These are phyloP conservation scores for Scaptomyza graminum DNA, from an alignment of 1,140 invertebrate species.

Conservation along the genomic window DNA sequence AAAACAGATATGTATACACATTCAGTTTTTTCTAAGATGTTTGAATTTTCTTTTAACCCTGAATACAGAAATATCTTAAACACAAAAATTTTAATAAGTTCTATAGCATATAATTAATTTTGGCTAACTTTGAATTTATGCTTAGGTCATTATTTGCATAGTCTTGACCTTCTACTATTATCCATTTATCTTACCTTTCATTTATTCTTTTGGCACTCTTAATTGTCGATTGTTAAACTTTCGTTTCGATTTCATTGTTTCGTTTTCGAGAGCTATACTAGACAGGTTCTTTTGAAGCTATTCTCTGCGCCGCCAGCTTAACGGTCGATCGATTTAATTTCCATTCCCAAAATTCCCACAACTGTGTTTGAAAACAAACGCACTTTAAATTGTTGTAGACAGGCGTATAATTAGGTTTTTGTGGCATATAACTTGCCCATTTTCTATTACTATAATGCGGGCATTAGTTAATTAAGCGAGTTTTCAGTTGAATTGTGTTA, in stretches of 20 bases:
- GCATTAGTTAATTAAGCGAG: conserved; percentile 52
- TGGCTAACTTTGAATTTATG: background rate
- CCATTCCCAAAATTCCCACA: conserved; percentile 23
- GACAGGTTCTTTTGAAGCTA: conserved; percentile 3
- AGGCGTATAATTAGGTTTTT: conserved; percentile 44
- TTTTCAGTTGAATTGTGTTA: conserved; percentile 53
- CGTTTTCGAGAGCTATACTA: conserved; percentile 16
- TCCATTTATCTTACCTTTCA: conserved; percentile 2
- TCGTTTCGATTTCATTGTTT: conserved; percentile 26
- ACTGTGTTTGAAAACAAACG: conserved; percentile 21
- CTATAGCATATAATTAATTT: background rate
- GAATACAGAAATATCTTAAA: no score
- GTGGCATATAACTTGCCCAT: conserved; percentile 27
- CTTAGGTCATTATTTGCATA: conserved; percentile 12
- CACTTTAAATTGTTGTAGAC: conserved; percentile 29
- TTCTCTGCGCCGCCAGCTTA: conserved; percentile 5
- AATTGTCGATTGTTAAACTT: conserved; percentile 13
- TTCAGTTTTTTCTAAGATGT: no score
- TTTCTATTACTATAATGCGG: conserved; percentile 43
- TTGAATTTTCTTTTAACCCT: no score
- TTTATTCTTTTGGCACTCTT: conserved; percentile 15
- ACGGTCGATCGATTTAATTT: conserved; percentile 11
- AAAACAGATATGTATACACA: no score
- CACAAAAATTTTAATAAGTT: no score
- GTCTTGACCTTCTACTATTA: conserved; percentile 7